Percentiles rank a stretch among this genome's conserved stretches.
Conservation (phyloP, 2,113 vertebrate species). For the Elanus axillaris region DNA sequence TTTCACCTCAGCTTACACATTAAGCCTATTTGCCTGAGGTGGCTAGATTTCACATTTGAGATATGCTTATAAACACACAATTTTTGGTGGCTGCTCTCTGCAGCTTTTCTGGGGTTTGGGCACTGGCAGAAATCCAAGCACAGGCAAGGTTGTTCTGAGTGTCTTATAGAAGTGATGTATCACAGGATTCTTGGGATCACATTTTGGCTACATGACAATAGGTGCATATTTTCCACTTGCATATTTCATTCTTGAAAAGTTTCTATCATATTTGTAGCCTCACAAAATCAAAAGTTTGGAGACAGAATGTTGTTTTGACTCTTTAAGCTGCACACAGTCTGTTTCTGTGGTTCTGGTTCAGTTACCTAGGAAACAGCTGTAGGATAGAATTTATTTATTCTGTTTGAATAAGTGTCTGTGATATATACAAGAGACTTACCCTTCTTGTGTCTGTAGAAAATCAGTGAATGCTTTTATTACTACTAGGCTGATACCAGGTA, state of each 20-base stretch:
- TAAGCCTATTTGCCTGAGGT: neutral
- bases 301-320: neutral
- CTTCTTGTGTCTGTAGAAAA: neutral
- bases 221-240: neutral
- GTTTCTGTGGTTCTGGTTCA: neutral
- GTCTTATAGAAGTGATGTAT: neutral
- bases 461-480: neutral
- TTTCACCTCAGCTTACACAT: neutral
- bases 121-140: neutral
- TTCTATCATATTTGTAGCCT: neutral
- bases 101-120: neutral
- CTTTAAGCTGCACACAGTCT: neutral
- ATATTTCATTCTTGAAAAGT: neutral
- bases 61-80: neutral
- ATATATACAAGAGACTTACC: neutral
- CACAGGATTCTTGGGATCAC: neutral
- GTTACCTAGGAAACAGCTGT: slow-evolving; percentile 67
- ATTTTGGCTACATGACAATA: neutral
- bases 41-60: neutral
- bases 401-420: slow-evolving; percentile 36
- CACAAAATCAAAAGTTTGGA: neutral
- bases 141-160: neutral
- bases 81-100: neutral
- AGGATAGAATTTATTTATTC: slow-evolving; percentile 52
- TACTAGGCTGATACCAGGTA: neutral